Evolutionary conservation across 1,140 invertebrate genomes (phyloP).

Genomic region (Campodea augens): DNA sequence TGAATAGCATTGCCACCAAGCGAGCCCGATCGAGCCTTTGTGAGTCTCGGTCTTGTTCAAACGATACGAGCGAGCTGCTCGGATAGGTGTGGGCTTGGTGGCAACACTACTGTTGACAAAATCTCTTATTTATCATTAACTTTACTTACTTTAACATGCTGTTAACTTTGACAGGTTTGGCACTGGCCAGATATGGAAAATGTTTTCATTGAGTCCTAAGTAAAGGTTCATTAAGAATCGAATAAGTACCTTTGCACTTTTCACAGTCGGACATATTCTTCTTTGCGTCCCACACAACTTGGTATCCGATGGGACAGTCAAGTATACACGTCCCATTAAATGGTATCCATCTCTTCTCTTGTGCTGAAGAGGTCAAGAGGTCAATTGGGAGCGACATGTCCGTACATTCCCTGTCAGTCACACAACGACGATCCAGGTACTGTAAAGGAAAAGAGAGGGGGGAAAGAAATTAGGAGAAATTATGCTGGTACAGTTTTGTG

Average conservation of each 20-base stretch:
- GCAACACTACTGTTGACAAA: too few relatives aligned
- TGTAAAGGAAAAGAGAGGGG: constrained; percentile 21
- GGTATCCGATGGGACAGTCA: constrained; percentile 53
- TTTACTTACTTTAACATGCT: too few relatives aligned
- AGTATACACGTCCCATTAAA: constrained; percentile 44
- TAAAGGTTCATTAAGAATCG: constrained; percentile 5
- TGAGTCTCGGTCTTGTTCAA: too few relatives aligned
- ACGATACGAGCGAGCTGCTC: too few relatives aligned
- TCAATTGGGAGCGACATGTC: constrained; percentile 32
- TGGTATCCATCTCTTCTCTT: constrained; percentile 30
- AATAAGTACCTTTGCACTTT: constrained; percentile 18
- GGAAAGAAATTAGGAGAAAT: too few relatives aligned
- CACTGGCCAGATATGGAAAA: too few relatives aligned
- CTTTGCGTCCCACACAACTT: constrained; percentile 25
- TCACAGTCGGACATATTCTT: constrained; percentile 15
- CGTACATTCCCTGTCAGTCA: constrained; percentile 50
- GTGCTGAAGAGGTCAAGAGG: constrained; percentile 14
- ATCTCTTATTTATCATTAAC: too few relatives aligned
- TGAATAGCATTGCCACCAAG: too few relatives aligned
- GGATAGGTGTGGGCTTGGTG: too few relatives aligned
- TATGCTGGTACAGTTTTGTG: too few relatives aligned
- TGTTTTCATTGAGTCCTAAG: background rate
- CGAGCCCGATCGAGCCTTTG: too few relatives aligned
- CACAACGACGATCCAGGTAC: constrained; percentile 51
- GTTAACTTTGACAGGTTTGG: too few relatives aligned